A percentile compares a stretch with the other conserved stretches of the same genome.
Conservation (phyloP, 2,888 invertebrate species). For the Acleris cristana region DNA sequence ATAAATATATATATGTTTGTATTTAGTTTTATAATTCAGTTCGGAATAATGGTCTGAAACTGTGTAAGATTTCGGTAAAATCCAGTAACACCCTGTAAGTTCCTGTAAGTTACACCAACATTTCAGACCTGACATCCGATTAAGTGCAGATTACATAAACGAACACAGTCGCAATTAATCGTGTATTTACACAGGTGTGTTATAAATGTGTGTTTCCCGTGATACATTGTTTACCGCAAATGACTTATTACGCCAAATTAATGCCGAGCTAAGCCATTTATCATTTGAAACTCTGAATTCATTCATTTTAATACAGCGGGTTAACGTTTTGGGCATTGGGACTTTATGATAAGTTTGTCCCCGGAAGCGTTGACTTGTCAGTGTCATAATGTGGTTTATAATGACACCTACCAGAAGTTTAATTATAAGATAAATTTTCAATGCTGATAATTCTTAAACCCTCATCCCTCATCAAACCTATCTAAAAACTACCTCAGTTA, state of each 20-base stretch:
- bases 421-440: too few relatives aligned
- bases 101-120: slow-evolving; percentile 4
- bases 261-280: slow-evolving; percentile 21
- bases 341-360: background rate
- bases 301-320: slow-evolving; percentile 9
- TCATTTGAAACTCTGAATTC: slow-evolving; percentile 21
- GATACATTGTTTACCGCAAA: slow-evolving; percentile 24
- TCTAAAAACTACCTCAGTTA: too few relatives aligned
- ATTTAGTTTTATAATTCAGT: too few relatives aligned
- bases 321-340: too few relatives aligned
- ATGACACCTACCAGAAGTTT: too few relatives aligned
- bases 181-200: slow-evolving; percentile 3
- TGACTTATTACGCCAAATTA: slow-evolving; percentile 26
- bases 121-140: slow-evolving; percentile 4
- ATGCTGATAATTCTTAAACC: too few relatives aligned
- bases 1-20: too few relatives aligned
- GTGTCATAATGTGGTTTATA: too few relatives aligned
- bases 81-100: background rate
- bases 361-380: too few relatives aligned
- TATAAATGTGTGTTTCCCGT: slow-evolving; percentile 1
- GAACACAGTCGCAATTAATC: slow-evolving; percentile 12
- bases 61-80: background rate
- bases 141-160: slow-evolving; percentile 13
- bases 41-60: too few relatives aligned
- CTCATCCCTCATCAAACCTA: too few relatives aligned